Conservation (phyloP, 2,888 invertebrate genomes). For the Priocnemis perturbator region DNA sequence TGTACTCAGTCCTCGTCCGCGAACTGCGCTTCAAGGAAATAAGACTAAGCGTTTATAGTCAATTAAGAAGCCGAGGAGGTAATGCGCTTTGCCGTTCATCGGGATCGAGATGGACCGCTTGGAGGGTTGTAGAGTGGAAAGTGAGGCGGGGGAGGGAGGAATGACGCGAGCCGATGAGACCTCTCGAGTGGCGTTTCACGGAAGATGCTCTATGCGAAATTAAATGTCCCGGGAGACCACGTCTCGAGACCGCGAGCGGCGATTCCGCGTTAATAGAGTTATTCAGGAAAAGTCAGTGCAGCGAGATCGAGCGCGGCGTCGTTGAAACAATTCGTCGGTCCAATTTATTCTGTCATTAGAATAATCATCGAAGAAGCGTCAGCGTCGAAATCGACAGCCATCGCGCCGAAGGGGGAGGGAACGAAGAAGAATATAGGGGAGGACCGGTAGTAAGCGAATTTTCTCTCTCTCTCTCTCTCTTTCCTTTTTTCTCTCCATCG, state of each 20-base stretch:
- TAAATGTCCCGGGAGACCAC: not conserved
- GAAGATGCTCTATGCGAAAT: constrained; percentile 3
- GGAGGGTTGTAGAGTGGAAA: constrained; percentile 19
- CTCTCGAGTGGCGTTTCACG: not conserved
- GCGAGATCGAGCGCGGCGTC: too few relatives aligned
- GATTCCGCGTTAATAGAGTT: constrained; percentile 5
- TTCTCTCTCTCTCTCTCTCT: too few relatives aligned
- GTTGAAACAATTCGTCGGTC: too few relatives aligned
- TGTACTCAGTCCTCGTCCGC: constrained; percentile 36
- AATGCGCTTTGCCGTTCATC: constrained; percentile 59
- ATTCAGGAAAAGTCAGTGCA: too few relatives aligned
- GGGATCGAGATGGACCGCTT: constrained; percentile 33
- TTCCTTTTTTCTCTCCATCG: not conserved
- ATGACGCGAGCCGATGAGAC: not conserved
- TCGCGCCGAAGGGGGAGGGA: not conserved
- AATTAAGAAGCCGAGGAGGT: constrained; percentile 62
- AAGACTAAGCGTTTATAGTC: constrained; percentile 68
- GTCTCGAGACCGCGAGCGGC: not conserved
- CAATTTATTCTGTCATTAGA: too few relatives aligned
- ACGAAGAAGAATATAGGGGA: not conserved
- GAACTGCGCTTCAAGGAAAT: constrained; percentile 52
- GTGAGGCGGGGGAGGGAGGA: constrained; percentile 16
- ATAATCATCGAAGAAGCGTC: too few relatives aligned
- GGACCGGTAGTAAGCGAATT: too few relatives aligned
- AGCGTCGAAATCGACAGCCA: not conserved